Base-by-base conservation (phyloP, 2,888 invertebrate genomes). In the Euclidia mi region DNA sequence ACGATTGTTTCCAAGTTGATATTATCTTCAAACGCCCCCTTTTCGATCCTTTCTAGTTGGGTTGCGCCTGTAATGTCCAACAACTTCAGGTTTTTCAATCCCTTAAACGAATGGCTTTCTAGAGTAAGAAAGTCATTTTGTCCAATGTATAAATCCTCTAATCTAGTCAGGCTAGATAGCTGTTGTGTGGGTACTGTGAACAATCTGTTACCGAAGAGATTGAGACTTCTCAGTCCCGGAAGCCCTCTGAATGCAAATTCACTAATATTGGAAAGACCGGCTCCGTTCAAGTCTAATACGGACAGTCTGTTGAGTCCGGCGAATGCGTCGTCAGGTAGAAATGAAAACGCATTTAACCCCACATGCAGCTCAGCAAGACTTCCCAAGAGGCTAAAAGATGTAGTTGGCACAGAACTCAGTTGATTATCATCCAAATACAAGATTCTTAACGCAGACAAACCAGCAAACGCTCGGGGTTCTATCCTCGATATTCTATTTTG, bases 391-490 rank as follows among this genome's bases (percentile, higher is more conserved):
- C 96, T 95, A 78, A 98, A 96, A 0, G 97, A 96, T 12, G 95
- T 89, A 0, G 97, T 97, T 12, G 98, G 98, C 46, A 98, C 96
- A 1, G 96, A 95, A 69, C 96, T 97, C 61, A 98, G 87, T 59
- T 97, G 96, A 85, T 98, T 98, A 84, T 98, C 98, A 80, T 98
- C 98, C 63, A 98, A 92, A 85, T 97, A 97, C 10, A 98, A 91
- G 14, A 98, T 96, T 60, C 97, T 95, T 52, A 98, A 92, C n/a
- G 97, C 96, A 2, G 95, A 93, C 46, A 98, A 88, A 1, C 97
- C 97, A 46, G 96, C 96, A 75, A 98, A 97, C 1, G 98, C 97
- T 64, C 95, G 95, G 0, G 96, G 95, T 78, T 98, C 97, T 40
- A 98, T 96, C 77, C 96, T 96, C 12, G 97, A 96, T 82, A 98